Evolutionary conservation across 2,888 invertebrate species (phyloP), one percentile per base, ranked within the genome.

Genomic region (Lithosia quadra): DNA sequence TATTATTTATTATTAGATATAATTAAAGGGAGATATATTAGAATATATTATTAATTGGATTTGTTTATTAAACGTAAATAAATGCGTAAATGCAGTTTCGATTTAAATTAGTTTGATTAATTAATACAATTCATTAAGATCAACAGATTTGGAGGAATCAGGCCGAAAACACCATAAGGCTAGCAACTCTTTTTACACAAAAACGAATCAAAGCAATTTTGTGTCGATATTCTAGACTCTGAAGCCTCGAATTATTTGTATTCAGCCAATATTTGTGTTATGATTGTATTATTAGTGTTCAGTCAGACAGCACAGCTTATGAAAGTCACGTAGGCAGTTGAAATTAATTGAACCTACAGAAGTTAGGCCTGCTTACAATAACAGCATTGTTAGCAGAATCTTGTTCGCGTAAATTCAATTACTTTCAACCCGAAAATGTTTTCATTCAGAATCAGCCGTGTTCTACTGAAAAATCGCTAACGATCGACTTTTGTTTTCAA

Each of bases 361-460:
- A 49, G 33, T 63, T 49, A 53, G 28, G 21, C 21, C 62, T 62
- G 49, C 62, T 33, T 33, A 33, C 33, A 49, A 49, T 62, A 59
- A 63, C 33, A 33, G 28, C 22, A 39, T 28, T 55, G 18, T 65
- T 22, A 24, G 36, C 24, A 39, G 53, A 56, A 56, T 24, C 53
- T 24, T 59, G 22, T 22, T 21, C 34, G 43, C 24, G 55, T 60
- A 49, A 36, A 60, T 58, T 33, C 11, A 34, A 60, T 60, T 60
- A 61, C 21, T 24, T 55, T 21, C 13, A 65, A 66, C 66, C 28
- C 36, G n/a, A 68, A 63, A 24, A 58, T 33, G 49, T 59, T 34
- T 24, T 63, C 21, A 49, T 39, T 60, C 39, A 59, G n/a, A 64
- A 49, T 8, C 22, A n/a, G 18, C 24, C 7, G 4, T 18, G 22